A percentile compares a stretch with the other conserved stretches of the same genome.
Conservation (phyloP, 2,113 vertebrate genomes). For the Anoura caudifer region DNA sequence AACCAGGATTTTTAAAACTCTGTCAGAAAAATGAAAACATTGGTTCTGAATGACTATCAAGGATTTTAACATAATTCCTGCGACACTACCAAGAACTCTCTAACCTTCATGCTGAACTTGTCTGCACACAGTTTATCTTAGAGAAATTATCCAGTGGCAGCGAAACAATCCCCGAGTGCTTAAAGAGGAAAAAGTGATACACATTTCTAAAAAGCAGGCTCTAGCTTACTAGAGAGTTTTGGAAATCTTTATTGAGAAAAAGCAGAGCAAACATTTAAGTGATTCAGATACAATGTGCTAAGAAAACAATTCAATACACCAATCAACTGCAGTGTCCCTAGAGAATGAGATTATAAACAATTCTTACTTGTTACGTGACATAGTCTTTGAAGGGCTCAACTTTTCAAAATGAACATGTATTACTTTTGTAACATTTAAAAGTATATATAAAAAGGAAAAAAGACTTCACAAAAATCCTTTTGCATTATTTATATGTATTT, state of each 20-base stretch:
- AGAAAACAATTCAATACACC: not conserved
- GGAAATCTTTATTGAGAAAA: slow-evolving; percentile 34
- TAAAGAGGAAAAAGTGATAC: not conserved
- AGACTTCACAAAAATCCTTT: not conserved
- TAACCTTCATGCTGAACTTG: not conserved
- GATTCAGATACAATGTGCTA: not conserved
- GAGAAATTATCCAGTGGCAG: not conserved
- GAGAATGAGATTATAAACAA: not conserved
- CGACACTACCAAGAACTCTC: not conserved
- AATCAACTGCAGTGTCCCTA: not conserved
- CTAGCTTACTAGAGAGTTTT: not conserved
- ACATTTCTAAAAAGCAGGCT: not conserved
- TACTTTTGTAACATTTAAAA: not conserved
- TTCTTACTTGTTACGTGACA: not conserved
- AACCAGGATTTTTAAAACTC: not conserved
- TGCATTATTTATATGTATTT: not conserved
- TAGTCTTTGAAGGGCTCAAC: not conserved
- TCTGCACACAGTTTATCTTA: not conserved
- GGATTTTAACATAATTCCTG: not conserved
- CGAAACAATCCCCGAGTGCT: not conserved
- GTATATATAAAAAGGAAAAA: not conserved
- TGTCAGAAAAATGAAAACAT: slow-evolving; percentile 17
- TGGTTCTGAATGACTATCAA: slow-evolving; percentile 4
- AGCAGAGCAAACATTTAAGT: not conserved
- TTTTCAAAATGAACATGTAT: not conserved